Evolutionary conservation across 2,888 invertebrate species (phyloP), one percentile per base, ranked within the genome.

Genomic region (Spodoptera littoralis): DNA sequence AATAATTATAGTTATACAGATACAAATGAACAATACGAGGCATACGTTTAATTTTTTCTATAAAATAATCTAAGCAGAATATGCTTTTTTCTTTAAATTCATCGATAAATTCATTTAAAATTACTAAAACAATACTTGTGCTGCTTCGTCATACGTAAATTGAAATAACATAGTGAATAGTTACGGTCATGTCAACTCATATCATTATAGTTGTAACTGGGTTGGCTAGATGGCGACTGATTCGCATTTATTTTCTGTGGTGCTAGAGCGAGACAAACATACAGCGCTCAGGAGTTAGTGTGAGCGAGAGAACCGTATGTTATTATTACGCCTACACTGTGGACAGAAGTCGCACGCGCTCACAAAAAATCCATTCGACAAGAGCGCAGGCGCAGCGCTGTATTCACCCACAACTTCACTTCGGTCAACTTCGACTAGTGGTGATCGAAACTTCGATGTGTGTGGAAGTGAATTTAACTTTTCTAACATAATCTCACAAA

Each of bases 391-490:
- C 93, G 92, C 93, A 90, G 90, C 90, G 89, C 90, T 92, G 89
- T 91, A 91, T 90, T 94, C 94, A 90, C 92, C 92, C 91, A 93
- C 93, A 93, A 94, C 94, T 94, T 94, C 94, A 94, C 90, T 91
- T 87, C 93, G 92, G 90, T 93, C 88, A 92, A 92, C 90, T 92
- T 88, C 92, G 91, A 91, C 92, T 92, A 94, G 94, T 94, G 92
- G 92, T 94, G 92, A 90, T 92, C 91, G 90, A 90, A 93, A 90
- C 93, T 87, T 91, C 89, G 91, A 91, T 92, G 94, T 93, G 94
- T 92, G 94, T 92, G 93, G 94, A 91, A 92, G 94, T 95, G 94
- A 89, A 92, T 92, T 90, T 94, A 94, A 94, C 93, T 92, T 90
- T 89, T 93, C 93, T 95, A 95, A 95, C 94, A 92, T 88, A 90